Percentiles rank a stretch among this genome's conserved stretches.
Conservation (phyloP, 1,140 invertebrate species). For the Aphidius ervi region DNA sequence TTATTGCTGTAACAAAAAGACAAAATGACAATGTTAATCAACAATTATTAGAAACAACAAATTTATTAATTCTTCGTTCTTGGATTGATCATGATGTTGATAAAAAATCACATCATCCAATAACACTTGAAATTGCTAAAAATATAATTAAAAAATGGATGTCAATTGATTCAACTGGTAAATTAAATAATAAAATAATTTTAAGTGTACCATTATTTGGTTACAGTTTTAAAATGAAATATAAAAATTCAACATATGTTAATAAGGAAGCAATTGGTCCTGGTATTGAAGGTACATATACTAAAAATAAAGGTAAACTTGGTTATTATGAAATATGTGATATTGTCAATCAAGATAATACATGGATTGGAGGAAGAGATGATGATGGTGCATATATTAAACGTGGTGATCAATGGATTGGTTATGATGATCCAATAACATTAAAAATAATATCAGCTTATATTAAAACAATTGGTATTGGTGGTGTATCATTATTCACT, state of each 20-base stretch:
- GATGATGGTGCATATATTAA: conserved; percentile 69
- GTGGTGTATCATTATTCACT: conserved; percentile 65
- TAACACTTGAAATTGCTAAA: conserved; percentile 33
- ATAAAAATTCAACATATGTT: conserved; percentile 40
- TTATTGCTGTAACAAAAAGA: conserved; percentile 33
- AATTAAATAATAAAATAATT: conserved; percentile 56
- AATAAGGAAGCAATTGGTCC: conserved; percentile 46
- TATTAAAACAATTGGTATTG: conserved; percentile 59
- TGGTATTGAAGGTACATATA: conserved; percentile 62
- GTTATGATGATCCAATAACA: conserved; percentile 70
- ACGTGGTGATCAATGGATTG: conserved; percentile 78
- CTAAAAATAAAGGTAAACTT: conserved; percentile 61
- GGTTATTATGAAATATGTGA: conserved; percentile 70
- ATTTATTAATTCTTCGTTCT: conserved; percentile 28
- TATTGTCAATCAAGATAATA: conserved; percentile 53
- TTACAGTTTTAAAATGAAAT: conserved; percentile 56
- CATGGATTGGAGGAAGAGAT: conserved; percentile 61
- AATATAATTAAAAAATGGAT: conserved; percentile 33
- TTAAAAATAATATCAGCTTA: conserved; percentile 68
- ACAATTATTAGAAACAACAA: conserved; percentile 30
- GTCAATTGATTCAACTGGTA: conserved; percentile 34
- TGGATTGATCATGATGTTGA: no score
- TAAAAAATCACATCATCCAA: conserved; percentile 29
- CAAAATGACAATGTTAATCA: conserved; percentile 35
- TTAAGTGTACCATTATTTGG: conserved; percentile 64